Evolutionary conservation across 2,113 vertebrate genomes (phyloP).

Genomic region (Peromyscus californicus): DNA sequence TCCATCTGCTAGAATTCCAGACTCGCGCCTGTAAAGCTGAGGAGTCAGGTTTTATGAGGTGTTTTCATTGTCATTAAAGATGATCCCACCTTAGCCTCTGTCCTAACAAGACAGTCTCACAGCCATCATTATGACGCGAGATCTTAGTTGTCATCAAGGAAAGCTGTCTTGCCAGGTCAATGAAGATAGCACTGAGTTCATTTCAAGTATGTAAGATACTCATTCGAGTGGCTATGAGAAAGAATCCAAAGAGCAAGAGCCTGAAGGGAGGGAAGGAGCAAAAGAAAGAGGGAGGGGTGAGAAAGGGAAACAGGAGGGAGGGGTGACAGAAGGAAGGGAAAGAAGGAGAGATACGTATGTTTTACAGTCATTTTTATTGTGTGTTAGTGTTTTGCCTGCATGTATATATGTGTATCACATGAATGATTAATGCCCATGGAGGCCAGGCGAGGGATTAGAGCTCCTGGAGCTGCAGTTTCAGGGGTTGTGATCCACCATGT

Average conservation of each 20-base stretch:
- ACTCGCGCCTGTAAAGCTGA: constrained; percentile 86
- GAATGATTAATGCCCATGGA: neutral
- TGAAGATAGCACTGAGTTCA: constrained; percentile 86
- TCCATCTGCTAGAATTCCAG: constrained; percentile 86
- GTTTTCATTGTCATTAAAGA: constrained; percentile 90
- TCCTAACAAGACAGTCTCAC: constrained; percentile 90
- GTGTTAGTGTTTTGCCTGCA: neutral
- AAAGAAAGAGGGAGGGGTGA: neutral
- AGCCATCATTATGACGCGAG: constrained; percentile 86
- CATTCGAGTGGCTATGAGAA: constrained; percentile 74
- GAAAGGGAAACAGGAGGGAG: neutral
- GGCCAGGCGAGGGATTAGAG: neutral
- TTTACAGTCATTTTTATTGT: neutral
- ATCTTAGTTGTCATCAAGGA: constrained; percentile 87
- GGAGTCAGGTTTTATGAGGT: constrained; percentile 88
- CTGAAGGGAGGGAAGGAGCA: neutral
- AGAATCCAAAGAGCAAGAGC: constrained; percentile 77
- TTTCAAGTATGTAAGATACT: constrained; percentile 85
- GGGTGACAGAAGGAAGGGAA: neutral
- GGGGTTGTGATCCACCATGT: neutral
- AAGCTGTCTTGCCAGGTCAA: constrained; percentile 87
- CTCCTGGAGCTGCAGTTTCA: neutral
- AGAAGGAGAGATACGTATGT: neutral
- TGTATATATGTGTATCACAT: neutral
- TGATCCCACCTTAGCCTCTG: constrained; percentile 88